Conservation (phyloP, 2,888 invertebrate species). For the Mesoligia furuncula region DNA sequence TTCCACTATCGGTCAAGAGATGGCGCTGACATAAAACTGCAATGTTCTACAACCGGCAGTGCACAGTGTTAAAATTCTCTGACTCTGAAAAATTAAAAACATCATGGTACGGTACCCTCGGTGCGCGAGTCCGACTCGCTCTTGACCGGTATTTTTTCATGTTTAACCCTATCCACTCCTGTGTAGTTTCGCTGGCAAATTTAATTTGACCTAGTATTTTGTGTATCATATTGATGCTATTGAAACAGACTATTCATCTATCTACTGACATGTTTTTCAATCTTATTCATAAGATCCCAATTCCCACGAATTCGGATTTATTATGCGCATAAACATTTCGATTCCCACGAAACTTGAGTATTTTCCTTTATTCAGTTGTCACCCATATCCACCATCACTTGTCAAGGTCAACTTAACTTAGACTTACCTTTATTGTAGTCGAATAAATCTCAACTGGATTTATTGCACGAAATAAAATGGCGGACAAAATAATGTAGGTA, state of each 20-base stretch:
- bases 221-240: neutral
- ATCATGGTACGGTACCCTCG: too few species aligned
- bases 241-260: neutral
- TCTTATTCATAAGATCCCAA: neutral
- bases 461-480: constrained; percentile 60
- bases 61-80: too few species aligned
- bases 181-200: neutral
- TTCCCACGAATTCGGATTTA: constrained; percentile 11
- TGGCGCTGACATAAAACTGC: too few species aligned
- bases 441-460: constrained; percentile 63
- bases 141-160: too few species aligned
- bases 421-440: constrained; percentile 49
- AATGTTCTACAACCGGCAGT: too few species aligned
- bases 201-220: neutral
- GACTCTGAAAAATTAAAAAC: too few species aligned
- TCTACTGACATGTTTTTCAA: neutral
- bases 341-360: neutral
- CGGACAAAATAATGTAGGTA: constrained; percentile 46
- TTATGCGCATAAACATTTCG: neutral
- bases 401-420: constrained; percentile 24
- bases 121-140: too few species aligned
- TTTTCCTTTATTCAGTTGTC: constrained; percentile 18
- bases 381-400: constrained; percentile 6
- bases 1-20: too few species aligned
- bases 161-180: neutral